Base-by-base conservation (phyloP, 2,888 invertebrate genomes). In the Chrysolina oricalcia region DNA sequence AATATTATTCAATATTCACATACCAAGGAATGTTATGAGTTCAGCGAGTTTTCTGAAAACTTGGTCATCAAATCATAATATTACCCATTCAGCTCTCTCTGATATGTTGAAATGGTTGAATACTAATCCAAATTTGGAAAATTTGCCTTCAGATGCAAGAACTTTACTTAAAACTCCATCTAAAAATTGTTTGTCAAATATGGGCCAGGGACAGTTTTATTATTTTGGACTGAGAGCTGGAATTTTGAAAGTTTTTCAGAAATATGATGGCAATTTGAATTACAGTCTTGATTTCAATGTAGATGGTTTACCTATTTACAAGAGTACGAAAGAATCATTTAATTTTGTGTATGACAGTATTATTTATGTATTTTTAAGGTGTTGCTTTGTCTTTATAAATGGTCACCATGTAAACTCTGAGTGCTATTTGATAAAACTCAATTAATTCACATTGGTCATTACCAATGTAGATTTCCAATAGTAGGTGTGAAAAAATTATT, bases 1-100 rank as follows among this genome's bases (percentile, higher is more conserved):
- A 50, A 50, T 50, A 50, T 15, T 50, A 50, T 50, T 50, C n/a
- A 50, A 50, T 50, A 50, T 17, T 50, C 15, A 50, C 17, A 50
- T 9, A 50, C 48, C 48, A 50, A 50, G n/a, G 17, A 15, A 50
- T 50, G 48, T 17, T 50, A 50, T 50, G n/a, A 50, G 48, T 50
- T 50, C 48, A 50, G 17, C 48, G 17, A 50, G 13, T 50, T 75
- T 75, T 69, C 69, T 75, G 27, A 21, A n/a, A 50, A 53, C 43
- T 15, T 76, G 76, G 76, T 43, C 76, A n/a, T 43, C 72, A 27
- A 27, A 69, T 13, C 41, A 72, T 65, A 75, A 75, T 63, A 70
- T 76, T 41, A 68, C 70, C 11, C 76, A 76, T 67, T 72, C n/a
- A n/a, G n/a, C n/a, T n/a, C n/a, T n/a, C n/a, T n/a, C n/a, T n/a